Evolutionary conservation across 2,113 vertebrate genomes (phyloP).

Genomic region (Mungos mungo): DNA sequence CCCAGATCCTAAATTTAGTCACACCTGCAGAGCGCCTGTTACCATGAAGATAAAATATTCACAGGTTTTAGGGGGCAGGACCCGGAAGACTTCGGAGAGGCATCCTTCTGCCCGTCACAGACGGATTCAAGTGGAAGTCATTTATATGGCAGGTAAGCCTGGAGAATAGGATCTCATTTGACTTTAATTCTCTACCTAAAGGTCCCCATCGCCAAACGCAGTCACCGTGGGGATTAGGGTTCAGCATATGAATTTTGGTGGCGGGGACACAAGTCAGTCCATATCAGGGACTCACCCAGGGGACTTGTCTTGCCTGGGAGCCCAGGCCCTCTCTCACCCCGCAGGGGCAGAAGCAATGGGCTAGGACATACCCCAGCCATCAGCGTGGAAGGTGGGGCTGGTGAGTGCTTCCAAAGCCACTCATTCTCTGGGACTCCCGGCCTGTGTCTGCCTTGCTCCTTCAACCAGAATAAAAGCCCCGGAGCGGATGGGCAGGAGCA

Average conservation of each 20-base stretch:
- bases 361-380: rapidly evolving
- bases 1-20: neutral
- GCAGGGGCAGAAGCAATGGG: neutral
- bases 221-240: neutral
- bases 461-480: neutral
- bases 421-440: neutral
- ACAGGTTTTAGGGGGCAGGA: neutral
- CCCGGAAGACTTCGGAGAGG: neutral
- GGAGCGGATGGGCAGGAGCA: rapidly evolving
- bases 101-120: neutral
- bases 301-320: neutral
- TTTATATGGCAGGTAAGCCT: neutral
- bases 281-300: too few species aligned
- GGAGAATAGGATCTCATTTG: neutral
- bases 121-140: neutral
- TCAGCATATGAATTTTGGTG: neutral
- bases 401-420: neutral
- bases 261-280: neutral
- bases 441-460: neutral
- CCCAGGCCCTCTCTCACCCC: too few species aligned
- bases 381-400: neutral
- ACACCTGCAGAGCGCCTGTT: neutral
- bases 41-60: neutral
- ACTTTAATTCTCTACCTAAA: neutral
- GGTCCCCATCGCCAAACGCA: neutral